Percentiles rank a stretch among this genome's conserved stretches.
phyloP scores from a whole-genome alignment of 2,113 vertebrate species.

The Otus sunia region DNA sequence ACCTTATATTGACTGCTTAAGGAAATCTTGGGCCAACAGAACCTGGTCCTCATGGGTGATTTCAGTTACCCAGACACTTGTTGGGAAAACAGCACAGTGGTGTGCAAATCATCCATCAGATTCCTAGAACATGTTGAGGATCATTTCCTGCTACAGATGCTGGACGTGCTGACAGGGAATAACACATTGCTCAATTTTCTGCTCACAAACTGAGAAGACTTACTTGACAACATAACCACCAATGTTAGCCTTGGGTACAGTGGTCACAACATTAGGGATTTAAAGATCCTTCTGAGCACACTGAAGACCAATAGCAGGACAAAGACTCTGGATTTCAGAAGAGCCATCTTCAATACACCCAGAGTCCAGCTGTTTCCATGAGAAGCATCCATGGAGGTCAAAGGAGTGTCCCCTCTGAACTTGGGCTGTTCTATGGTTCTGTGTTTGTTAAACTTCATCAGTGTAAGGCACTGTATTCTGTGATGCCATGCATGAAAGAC shows the following conservation, averaged over 20 bases:
- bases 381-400: not conserved
- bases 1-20: not conserved
- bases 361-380: not conserved
- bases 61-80: not conserved
- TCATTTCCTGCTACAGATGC: not conserved
- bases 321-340: not conserved
- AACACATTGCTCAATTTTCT: not conserved
- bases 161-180: not conserved
- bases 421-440: not conserved
- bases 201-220: not conserved
- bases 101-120: not conserved
- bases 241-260: not conserved
- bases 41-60: not conserved
- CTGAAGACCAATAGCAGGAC: not conserved
- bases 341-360: not conserved
- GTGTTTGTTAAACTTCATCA: not conserved
- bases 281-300: not conserved
- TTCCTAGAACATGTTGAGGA: accelerated
- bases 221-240: not conserved
- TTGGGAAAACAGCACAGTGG: accelerated
- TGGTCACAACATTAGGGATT: accelerated
- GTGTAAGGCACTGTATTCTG: not conserved
- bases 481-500: not conserved
- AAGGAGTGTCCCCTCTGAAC: not conserved
- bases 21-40: not conserved